Conservation (phyloP, 2,888 invertebrate species). For the Geotrupes spiniger region DNA sequence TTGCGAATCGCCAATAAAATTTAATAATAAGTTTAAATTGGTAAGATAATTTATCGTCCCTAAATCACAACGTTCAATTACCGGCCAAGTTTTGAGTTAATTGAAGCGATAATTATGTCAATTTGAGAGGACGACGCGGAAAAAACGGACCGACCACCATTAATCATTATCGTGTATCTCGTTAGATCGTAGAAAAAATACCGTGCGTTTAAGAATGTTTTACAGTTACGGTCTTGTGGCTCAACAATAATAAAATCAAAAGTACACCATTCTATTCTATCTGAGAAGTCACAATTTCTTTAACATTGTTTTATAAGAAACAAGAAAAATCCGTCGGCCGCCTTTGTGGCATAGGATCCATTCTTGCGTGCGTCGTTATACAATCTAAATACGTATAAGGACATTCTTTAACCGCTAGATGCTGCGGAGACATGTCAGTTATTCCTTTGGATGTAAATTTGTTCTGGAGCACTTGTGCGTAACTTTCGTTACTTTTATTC, state of each 20-base stretch:
- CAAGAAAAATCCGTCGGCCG: constrained; percentile 47
- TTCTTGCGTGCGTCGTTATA: constrained; percentile 47
- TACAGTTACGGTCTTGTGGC: constrained; percentile 16
- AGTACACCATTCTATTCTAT: constrained; percentile 41
- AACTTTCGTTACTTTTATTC: constrained; percentile 31
- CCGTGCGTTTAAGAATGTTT: constrained; percentile 17
- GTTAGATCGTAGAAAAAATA: constrained; percentile 15
- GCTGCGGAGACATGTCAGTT: constrained; percentile 51
- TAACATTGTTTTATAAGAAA: constrained; percentile 48
- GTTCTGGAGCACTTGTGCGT: constrained; percentile 46
- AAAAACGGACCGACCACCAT: constrained; percentile 16
- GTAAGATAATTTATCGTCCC: not conserved
- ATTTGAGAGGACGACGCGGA: constrained; percentile 7
- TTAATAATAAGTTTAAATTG: too few relatives aligned
- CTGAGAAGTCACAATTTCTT: constrained; percentile 43
- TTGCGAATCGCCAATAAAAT: too few relatives aligned
- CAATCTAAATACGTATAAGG: constrained; percentile 50
- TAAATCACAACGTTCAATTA: constrained; percentile 1
- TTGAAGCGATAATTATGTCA: constrained; percentile 6
- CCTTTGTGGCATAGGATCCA: constrained; percentile 47
- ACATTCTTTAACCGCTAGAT: constrained; percentile 49
- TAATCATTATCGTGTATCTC: constrained; percentile 20
- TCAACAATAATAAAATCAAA: constrained; percentile 28
- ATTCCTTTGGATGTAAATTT: constrained; percentile 52
- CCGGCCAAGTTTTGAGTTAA: not conserved